phyloP scores from a whole-genome alignment of 2,113 vertebrate species.

The Willisornis vidua region DNA sequence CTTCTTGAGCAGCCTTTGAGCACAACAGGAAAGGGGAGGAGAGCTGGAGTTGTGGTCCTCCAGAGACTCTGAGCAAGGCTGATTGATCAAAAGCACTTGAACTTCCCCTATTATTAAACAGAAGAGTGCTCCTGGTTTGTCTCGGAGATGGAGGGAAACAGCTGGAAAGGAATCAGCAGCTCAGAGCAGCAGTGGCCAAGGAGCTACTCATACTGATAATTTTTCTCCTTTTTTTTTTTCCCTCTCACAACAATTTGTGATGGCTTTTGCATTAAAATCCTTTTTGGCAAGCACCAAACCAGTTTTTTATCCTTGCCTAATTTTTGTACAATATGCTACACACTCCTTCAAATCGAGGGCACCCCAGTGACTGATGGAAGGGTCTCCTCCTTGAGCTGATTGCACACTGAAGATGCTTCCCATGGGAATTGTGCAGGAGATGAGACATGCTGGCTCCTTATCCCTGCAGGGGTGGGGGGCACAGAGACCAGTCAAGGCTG shows the following conservation, averaged over 20 bases:
- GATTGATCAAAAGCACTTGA: constrained; percentile 25
- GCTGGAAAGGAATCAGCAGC: neutral
- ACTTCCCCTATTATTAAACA: constrained; percentile 1
- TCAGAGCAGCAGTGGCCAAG: neutral
- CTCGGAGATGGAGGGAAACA: neutral
- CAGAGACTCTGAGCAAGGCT: neutral
- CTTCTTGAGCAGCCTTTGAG: neutral
- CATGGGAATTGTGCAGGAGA: neutral
- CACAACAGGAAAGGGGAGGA: neutral
- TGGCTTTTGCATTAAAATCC: rapidly evolving
- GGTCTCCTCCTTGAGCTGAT: neutral
- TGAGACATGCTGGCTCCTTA: neutral
- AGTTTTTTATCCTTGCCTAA: neutral
- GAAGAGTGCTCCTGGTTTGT: neutral
- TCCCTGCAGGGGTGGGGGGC: neutral
- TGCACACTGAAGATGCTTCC: neutral
- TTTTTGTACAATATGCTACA: neutral
- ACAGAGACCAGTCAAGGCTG: neutral
- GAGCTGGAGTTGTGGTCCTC: neutral
- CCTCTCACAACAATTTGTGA: neutral
- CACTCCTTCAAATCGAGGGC: neutral
- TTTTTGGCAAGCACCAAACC: neutral
- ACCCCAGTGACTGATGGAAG: neutral
- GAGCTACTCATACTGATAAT: neutral
- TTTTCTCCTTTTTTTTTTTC: neutral